Evolutionary conservation across 2,113 vertebrate species (phyloP).

Genomic region (Canis aureus): DNA sequence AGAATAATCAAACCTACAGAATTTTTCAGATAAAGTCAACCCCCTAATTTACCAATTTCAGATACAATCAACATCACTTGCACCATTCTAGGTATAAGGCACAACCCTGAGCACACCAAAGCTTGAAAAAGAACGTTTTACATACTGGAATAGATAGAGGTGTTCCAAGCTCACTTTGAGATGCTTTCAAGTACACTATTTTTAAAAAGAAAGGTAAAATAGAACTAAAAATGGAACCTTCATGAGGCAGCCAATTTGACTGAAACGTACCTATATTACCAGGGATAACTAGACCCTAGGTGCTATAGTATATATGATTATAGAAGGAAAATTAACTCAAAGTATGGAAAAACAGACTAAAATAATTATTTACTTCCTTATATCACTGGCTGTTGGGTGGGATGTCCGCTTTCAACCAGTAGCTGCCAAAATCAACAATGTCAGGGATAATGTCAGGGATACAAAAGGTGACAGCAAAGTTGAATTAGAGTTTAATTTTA

Average conservation of each 20-base stretch:
- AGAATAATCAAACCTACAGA: slow-evolving; percentile 42
- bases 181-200: not conserved
- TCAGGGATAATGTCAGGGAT: not conserved
- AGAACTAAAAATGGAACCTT: not conserved
- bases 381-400: not conserved
- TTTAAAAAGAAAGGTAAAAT: slow-evolving; percentile 52
- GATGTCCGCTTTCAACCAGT: slow-evolving; percentile 27
- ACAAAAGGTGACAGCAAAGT: not conserved
- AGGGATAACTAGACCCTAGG: not conserved
- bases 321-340: not conserved
- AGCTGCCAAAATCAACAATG: slow-evolving; percentile 30
- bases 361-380: slow-evolving; percentile 48
- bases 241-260: not conserved
- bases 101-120: not conserved
- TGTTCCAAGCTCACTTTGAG: slow-evolving; percentile 3
- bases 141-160: not conserved
- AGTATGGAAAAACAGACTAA: slow-evolving; percentile 24
- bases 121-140: slow-evolving; percentile 4
- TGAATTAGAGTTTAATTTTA: slow-evolving; percentile 45
- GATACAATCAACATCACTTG: not conserved
- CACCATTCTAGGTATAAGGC: not conserved
- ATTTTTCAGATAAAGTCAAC: slow-evolving; percentile 45
- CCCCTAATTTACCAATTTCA: slow-evolving; percentile 3
- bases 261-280: not conserved
- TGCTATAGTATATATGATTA: not conserved